Base-by-base conservation (phyloP, 2,888 invertebrate species). In the Ennomos fuscantarius region DNA sequence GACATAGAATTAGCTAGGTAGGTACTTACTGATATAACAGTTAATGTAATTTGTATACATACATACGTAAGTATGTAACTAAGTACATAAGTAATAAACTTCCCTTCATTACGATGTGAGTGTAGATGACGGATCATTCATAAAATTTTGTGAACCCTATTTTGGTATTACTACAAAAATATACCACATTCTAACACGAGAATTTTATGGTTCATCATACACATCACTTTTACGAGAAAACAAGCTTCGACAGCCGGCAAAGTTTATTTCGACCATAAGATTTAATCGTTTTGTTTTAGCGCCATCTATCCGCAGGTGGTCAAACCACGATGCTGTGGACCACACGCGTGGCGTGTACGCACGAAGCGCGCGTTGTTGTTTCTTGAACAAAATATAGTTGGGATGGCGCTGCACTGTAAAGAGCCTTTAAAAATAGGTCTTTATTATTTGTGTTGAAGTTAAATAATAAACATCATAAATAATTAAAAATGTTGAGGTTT, bases 221-320 rank as follows among this genome's bases (percentile, higher is more conserved):
- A 43, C 24, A 72, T 76, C 36, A 42, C 37, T 43, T 54, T 61
- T 50, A 62, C 41, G 57, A 60, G 41, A 31, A 55, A 57, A 52
- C 34, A 34, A 40, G 43, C 37, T 43, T 32, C 36, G 8, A 24
- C 44, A 50, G n/a, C 10, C 42, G n/a, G 45, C n/a, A 37, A 56
- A 43, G 11, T 35, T 49, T 49, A 43, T 50, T 60, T 47, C 12
- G 33, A 53, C 61, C 56, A 15, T 56, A 52, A 50, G 51, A 35
- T 41, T 44, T 54, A 47, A 24, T 24, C 24, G 24, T 24, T 55
- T 62, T 34, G 50, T 65, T 64, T 64, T 65, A 86, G 60, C 81
- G 86, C 88, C 88, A 89, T 77, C 90, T 90, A 76, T 62, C 63
- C 70, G 73, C 81, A 80, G 70, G 73, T 74, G 80, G 47, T 52